Evolutionary conservation across 2,888 invertebrate genomes (phyloP), one percentile per base, ranked within the genome.

Genomic region (Cheilosia impressa): DNA sequence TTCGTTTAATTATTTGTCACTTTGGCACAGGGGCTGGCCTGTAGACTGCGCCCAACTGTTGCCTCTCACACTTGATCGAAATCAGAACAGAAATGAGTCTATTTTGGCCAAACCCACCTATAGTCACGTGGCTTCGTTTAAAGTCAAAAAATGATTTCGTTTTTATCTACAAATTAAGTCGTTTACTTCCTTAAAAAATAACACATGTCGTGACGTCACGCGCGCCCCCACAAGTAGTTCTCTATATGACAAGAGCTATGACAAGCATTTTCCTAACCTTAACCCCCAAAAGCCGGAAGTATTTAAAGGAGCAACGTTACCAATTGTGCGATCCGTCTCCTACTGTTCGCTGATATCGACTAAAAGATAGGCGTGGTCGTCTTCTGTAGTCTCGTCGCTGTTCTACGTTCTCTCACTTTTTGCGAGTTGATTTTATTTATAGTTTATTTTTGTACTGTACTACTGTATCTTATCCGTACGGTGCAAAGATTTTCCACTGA

Each of bases 41-140:
- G 17, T 17, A 45, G 5, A 45, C 45, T 45, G 45, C 9, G 15
- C n/a, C 24, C 65, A 66, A 34, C 65, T 52, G 65, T 66, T 66
- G 7, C 13, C 22, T 50, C 52, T 65, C 65, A 65, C 38, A 52
- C 38, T 38, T 17, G 7, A 38, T 38, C 38, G 3, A 13, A 38
- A 34, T 10, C 10, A 9, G 31, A 34, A 2, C 9, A 34, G 2
- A 34, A 34, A 34, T 45, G 6, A n/a, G n/a, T 17, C n/a, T 17
- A 57, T 27, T 24, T 53, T n/a, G n/a, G 27, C 3, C n/a, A n/a
- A n/a, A n/a, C 22, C 22, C 22, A 22, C 22, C 22, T 22, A 22
- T 22, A 22, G 22, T 22, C 22, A 22, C 22, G 22, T 22, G 22
- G 22, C 22, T 22, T 22, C 1, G 22, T 22, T 22, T n/a, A n/a